Base-by-base conservation (phyloP, 2,888 invertebrate species). In the Acanthosepion pharaonis region DNA sequence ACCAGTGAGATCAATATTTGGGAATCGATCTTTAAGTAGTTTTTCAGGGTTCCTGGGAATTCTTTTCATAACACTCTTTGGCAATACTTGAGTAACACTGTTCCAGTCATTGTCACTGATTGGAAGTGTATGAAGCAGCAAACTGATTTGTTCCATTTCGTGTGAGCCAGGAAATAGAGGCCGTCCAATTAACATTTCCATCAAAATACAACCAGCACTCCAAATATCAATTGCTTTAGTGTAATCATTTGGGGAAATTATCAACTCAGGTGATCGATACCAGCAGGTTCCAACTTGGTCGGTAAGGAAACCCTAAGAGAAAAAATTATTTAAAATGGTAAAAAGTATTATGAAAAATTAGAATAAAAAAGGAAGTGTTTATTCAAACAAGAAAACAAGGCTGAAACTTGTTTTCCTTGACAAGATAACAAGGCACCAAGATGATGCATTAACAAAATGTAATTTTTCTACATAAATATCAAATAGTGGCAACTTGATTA, bases 221-320 rank as follows among this genome's bases (percentile, higher is more conserved):
- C 99, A 99, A 96, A 99, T 99, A 98, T 99, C 98, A 95, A 97
- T 99, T 95, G 99, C 99, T 98, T 99, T 99, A 96, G 99, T 99
- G 98, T 99, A 99, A 96, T 99, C 99, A 98, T 99, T 99, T 18
- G 99, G 99, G 98, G 99, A 99, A 97, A 99, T 98, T 99, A 99
- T 99, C 97, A 99, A 99, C 98, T 99, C 99, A 49, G 99, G 99
- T 94, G 99, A 99, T 96, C 99, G 98, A 97, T 99, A 99, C 99
- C 99, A 99, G 97, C 99, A 98, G 92, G 99, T 99, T 94, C 99
- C 99, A 95, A 99, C 99, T 98, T 99, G 99, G 98, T 99, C 99
- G 96, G 99, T 99, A 95, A 99, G 98, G 98, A 99, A 99, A 95
- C 99, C 99, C 95, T 99, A 94, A 28, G 78, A 94, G 49, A 95